Evolutionary conservation across 2,113 vertebrate species (phyloP), one percentile per base, ranked within the genome.

Genomic region (Eulacestoma nigropectus): DNA sequence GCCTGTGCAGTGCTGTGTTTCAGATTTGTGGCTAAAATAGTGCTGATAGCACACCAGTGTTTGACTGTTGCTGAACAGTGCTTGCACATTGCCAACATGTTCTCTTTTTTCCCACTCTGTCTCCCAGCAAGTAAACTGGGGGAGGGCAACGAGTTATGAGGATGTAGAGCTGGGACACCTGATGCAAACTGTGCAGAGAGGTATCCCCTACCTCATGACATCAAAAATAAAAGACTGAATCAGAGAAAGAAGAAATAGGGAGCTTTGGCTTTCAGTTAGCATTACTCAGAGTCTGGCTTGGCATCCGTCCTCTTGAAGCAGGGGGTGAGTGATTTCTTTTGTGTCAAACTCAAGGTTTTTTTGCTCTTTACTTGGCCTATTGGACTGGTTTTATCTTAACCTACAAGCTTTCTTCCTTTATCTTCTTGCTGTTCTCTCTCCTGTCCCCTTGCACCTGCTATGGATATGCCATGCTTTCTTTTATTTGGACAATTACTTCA

Each of bases 51-150:
- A 42, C 37, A 47, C 0, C 2, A 17, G 1, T 21, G 3, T 30
- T 77, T 42, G 10, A 13, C 30, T 81, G 3, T 5, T 50, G 22
- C 18, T 59, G 22, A 60, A 19, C 39, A 73, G 39, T 42, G 26
- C 59, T 80, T 68, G 20, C 46, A 60, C 30, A 33, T 6, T 30
- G 16, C 16, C 20, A 21, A 5, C 1, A 0, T 0, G 1, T 33
- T 60, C 23, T 37, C 23, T 56, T 76, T 70, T 64, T 79, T 29
- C 65, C 50, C 30, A 14, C 13, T 72, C 39, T 68, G 7, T 15
- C 44, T 10, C 30, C 8, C 16, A 77, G 26, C 13, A 67, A 33
- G 20, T 25, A 64, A 30, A 16, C 7, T 50, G 12, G 4, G 14
- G 6, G 2, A 52, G 9, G 8, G 11, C 29, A 84, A 52, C 10